Conservation (phyloP, 1,140 invertebrate species). For the Brachystomella parvula region DNA sequence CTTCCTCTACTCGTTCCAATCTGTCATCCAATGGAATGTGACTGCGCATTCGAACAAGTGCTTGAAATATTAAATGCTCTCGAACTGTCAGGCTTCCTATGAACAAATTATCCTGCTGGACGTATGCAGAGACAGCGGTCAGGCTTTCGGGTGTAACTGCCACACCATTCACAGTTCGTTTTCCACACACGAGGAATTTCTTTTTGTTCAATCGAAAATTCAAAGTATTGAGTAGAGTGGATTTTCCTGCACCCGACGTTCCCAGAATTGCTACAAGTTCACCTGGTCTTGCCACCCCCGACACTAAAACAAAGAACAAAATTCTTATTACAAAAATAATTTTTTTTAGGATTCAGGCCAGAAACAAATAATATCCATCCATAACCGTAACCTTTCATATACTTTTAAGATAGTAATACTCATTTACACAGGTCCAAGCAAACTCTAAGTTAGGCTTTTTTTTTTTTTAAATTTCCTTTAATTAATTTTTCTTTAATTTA, state of each 20-base stretch:
- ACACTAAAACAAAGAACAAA: no score
- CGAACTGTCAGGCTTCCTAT: slow-evolving; percentile 78
- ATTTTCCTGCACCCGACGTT: slow-evolving; percentile 70
- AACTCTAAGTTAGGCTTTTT: no score
- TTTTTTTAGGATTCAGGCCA: no score
- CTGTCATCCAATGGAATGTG: slow-evolving; percentile 65
- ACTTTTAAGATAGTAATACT: no score
- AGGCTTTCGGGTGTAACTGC: background rate
- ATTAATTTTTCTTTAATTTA: no score
- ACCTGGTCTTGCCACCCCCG: slow-evolving; percentile 43
- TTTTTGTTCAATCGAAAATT: slow-evolving; percentile 68
- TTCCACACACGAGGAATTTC: slow-evolving; percentile 61
- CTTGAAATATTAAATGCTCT: slow-evolving; percentile 71
- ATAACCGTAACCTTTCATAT: no score
- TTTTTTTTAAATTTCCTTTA: no score
- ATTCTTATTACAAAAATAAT: no score
- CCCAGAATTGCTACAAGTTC: slow-evolving; percentile 53
- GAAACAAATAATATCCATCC: no score
- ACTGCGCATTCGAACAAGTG: slow-evolving; percentile 83
- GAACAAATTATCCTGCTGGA: slow-evolving; percentile 92
- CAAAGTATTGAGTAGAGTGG: slow-evolving; percentile 84
- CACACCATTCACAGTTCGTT: slow-evolving; percentile 41
- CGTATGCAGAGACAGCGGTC: slow-evolving; percentile 63
- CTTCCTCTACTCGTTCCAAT: slow-evolving; percentile 76
- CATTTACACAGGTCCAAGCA: no score